Conservation (phyloP, 2,797 vertebrate genomes). For the Gadopsis bispinosus region DNA sequence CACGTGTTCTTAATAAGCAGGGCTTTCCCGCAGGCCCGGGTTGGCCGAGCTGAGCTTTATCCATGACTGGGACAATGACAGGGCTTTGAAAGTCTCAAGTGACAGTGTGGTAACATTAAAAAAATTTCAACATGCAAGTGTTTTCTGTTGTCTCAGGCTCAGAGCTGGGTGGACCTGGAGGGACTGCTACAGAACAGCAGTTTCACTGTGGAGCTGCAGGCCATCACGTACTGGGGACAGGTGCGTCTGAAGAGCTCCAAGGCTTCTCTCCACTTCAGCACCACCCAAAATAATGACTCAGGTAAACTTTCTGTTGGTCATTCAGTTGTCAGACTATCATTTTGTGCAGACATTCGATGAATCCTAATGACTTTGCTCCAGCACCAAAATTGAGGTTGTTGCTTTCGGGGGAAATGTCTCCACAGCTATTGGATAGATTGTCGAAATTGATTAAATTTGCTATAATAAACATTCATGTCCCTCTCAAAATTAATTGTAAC, state of each 20-base stretch:
- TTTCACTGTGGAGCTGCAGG: constrained; percentile 93
- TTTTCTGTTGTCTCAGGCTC: constrained; percentile 82
- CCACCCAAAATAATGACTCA: constrained; percentile 76
- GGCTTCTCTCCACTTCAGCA: constrained; percentile 89
- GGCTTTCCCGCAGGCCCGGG: constrained; percentile 67
- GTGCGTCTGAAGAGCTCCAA: constrained; percentile 93
- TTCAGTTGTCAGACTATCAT: constrained; percentile 4
- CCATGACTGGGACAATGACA: constrained; percentile 47
- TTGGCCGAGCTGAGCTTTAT: constrained; percentile 47
- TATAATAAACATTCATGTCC: neutral
- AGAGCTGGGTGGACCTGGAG: constrained; percentile 89
- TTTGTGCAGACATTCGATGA: neutral
- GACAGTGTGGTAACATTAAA: constrained; percentile 57
- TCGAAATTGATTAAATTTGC: neutral
- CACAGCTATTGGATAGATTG: neutral
- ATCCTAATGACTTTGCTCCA: neutral
- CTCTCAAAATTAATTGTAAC: neutral
- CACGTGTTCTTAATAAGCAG: constrained; percentile 83
- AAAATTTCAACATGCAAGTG: constrained; percentile 54
- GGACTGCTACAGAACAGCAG: constrained; percentile 88
- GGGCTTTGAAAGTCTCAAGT: constrained; percentile 60
- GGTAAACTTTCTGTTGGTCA: constrained; percentile 79
- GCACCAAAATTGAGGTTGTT: neutral
- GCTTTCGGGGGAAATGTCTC: neutral
- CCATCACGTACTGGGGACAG: constrained; percentile 93